These are phyloP conservation scores for Timema podura DNA, from an alignment of 2,888 invertebrate species.

Conservation along the genomic window DNA sequence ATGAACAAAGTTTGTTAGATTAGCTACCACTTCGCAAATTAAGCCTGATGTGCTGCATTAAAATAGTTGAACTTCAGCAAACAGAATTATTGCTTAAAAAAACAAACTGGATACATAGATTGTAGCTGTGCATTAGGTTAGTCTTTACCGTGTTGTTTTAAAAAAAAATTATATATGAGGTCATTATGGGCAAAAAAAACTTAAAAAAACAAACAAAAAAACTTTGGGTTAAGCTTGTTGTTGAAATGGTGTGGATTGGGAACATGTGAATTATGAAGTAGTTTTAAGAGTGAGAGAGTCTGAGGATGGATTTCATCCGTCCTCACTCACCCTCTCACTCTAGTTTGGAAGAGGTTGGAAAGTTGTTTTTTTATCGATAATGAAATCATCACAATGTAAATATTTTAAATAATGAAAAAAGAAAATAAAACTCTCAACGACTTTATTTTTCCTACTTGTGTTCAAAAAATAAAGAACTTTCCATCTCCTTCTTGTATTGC, in stretches of 20 bases:
- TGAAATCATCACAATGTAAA: constrained; percentile 33
- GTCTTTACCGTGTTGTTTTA: constrained; percentile 36
- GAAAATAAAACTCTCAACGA: too few species aligned
- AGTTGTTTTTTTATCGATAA: constrained; percentile 31
- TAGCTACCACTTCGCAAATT: constrained; percentile 30
- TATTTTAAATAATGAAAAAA: constrained; percentile 34
- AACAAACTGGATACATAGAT: constrained; percentile 34
- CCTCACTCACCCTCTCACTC: too few species aligned
- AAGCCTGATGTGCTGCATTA: too few species aligned
- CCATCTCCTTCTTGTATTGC: constrained; percentile 34
- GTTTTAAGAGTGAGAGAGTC: constrained; percentile 14
- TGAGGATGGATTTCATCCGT: constrained; percentile 21
- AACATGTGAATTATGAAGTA: background rate
- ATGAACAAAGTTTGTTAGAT: constrained; percentile 28
- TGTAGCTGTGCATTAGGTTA: constrained; percentile 38
- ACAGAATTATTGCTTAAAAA: constrained; percentile 9
- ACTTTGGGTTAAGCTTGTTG: too few species aligned
- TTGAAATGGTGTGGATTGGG: too few species aligned
- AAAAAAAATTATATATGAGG: constrained; percentile 27
- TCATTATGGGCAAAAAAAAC: constrained; percentile 20
- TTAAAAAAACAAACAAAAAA: constrained; percentile 17
- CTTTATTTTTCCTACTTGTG: constrained; percentile 30
- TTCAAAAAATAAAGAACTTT: constrained; percentile 32
- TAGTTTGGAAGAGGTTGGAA: constrained; percentile 32
- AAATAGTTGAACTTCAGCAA: constrained; percentile 31